These are phyloP conservation scores for Hydrolagus affinis DNA, from an alignment of 2,113 vertebrate species.

Conservation along the genomic window DNA sequence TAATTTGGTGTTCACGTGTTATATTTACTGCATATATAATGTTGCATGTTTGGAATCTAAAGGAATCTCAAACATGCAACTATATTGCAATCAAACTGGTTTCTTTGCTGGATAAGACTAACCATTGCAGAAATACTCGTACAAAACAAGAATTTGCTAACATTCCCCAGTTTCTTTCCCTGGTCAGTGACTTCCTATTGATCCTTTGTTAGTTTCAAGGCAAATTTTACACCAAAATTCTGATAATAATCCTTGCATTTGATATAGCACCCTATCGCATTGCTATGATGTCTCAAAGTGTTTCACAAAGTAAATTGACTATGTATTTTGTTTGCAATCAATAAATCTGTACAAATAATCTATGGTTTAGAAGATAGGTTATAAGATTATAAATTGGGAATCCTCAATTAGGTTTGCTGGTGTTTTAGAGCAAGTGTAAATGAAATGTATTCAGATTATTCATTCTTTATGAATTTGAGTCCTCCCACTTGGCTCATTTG, in stretches of 20 bases:
- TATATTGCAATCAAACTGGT: neutral
- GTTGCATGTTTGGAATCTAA: neutral
- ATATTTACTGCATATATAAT: neutral
- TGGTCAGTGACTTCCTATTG: conserved; percentile 10
- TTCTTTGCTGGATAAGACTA: neutral
- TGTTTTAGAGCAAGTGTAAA: neutral
- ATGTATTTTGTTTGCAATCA: too few species aligned
- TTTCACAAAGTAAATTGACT: too few species aligned
- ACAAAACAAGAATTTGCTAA: conserved; percentile 12
- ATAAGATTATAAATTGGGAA: neutral
- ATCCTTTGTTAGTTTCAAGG: neutral
- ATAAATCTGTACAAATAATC: neutral
- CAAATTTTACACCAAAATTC: neutral
- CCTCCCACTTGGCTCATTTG: neutral
- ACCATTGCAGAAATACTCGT: neutral
- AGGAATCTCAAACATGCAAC: neutral
- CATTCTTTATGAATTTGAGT: neutral
- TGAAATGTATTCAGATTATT: neutral
- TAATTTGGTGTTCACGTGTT: conserved; percentile 12
- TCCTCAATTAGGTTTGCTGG: neutral
- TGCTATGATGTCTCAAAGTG: too few species aligned
- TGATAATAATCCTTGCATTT: neutral
- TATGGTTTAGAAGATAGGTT: neutral
- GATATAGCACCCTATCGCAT: too few species aligned
- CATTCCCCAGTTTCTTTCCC: neutral